Evolutionary conservation across 2,888 invertebrate species (phyloP), one percentile per base, ranked within the genome.

Genomic region (Liopterus haemorrhoidalis): DNA sequence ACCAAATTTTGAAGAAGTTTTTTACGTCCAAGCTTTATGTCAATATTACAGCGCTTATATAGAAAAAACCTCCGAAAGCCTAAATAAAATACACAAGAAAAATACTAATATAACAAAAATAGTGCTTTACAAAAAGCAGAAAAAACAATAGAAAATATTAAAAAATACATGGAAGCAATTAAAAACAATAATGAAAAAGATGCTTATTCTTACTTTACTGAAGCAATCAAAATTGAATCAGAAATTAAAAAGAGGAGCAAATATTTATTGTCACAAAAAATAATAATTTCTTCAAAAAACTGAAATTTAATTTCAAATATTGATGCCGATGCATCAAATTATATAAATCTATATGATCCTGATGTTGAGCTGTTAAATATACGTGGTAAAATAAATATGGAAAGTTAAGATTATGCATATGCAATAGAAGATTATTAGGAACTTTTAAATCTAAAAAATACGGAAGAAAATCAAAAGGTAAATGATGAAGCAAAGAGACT

Each of bases 51-150:
- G n/a, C n/a, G n/a, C n/a, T n/a, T n/a, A n/a, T n/a, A n/a, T n/a
- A n/a, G n/a, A n/a, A n/a, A n/a, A n/a, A n/a, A n/a, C n/a, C n/a
- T 6, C 38, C 31, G 15, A 25, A 22, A 12, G 21, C n/a, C n/a
- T n/a, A n/a, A n/a, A n/a, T n/a, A n/a, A n/a, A n/a, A n/a, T n/a
- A n/a, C n/a, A n/a, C n/a, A n/a, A n/a, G n/a, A n/a, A n/a, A n/a
- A n/a, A n/a, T n/a, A n/a, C n/a, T n/a, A n/a, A n/a, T n/a, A n/a
- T n/a, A n/a, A n/a, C 70, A 46, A 88, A 85, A 67, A 86, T 89
- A 27, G 77, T 82, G 67, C 81, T 58, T 89, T 87, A 61, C 85
- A 80, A 78, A 84, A 79, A 71, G 85, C 85, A 45, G 90, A 88
- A 68, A 66, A 71, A 51, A 69, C 92, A 40, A 85, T 82, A 66